Base-by-base conservation (phyloP, 2,888 invertebrate genomes). In the Hemaris fuciformis region DNA sequence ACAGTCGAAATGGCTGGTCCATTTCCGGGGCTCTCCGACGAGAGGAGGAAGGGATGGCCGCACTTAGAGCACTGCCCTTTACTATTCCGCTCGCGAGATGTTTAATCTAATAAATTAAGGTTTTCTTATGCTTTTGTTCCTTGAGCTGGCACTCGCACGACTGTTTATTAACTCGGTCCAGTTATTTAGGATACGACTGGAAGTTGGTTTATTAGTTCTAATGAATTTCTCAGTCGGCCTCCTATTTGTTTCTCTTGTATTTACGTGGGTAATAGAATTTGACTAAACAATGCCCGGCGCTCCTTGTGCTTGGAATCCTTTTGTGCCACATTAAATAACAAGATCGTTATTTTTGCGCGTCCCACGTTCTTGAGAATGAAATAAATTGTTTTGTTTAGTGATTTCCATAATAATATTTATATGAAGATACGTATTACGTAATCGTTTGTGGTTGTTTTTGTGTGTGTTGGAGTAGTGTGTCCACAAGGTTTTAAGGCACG, bases 191-290 rank as follows among this genome's bases (percentile, higher is more conserved):
- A 25, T 42, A 27, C 15, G 41, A 27, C 58, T 42, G 43, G 43
- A 59, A 59, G 58, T 59, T 59, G 25, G 25, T 59, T 59, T 59
- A 59, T 59, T 59, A 59, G 58, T 27, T 43, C 58, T 59, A 59
- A 59, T 59, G 41, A 59, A 42, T 59, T 43, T 59, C 58, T 42
- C 27, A 27, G 58, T 8, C 43, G 41, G 41, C 38, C 38, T 42
- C 27, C 42, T 59, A 42, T 43, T 43, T 25, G 27, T 58, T 58
- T 58, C 42, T 25, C 53, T 43, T 59, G 43, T 43, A 27, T 59
- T 59, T 42, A 43, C 27, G 25, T 42, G 13, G 25, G 58, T 59
- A 42, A 59, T 42, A 59, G 41, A 59, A 27, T 59, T 59, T 43
- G 6, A 25, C 18, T 59, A 59, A 53, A 53, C 53, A 53, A 53